Evolutionary conservation across 1,140 invertebrate species (phyloP).

Genomic region (Mactra quadrangularis): DNA sequence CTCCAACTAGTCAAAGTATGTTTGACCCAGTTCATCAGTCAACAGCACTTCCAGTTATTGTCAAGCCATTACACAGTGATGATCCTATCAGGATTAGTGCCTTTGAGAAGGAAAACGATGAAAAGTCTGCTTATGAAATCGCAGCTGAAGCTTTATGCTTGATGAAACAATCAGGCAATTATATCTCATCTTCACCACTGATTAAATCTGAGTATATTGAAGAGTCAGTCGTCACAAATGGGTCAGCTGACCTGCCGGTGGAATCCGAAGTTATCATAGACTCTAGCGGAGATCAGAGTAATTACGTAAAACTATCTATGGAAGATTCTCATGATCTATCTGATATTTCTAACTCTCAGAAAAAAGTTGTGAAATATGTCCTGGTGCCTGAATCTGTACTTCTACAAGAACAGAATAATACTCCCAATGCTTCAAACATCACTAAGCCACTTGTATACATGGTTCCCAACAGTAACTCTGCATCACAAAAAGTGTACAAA

Average conservation of each 20-base stretch:
- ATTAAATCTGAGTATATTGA: no score
- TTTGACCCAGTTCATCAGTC: no score
- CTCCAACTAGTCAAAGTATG: no score
- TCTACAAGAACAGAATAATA: not conserved
- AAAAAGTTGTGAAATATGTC: conserved; percentile 3
- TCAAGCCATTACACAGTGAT: not conserved
- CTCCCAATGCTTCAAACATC: not conserved
- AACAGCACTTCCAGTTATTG: no score
- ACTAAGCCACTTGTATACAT: not conserved
- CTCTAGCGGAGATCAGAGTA: no score
- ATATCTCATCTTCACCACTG: not conserved
- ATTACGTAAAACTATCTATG: no score
- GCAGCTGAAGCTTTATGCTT: conserved; percentile 27
- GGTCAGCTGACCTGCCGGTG: no score
- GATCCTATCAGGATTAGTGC: not conserved
- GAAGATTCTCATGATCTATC: no score
- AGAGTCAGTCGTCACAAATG: no score
- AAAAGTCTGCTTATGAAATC: conserved; percentile 25
- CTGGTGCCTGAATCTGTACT: conserved; percentile 7
- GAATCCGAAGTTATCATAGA: no score
- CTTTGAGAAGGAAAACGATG: not conserved
- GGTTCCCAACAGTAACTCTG: no score
- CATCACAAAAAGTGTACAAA: no score
- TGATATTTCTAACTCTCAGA: not conserved
- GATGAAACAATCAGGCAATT: conserved; percentile 5